Evolutionary conservation across 1,140 invertebrate genomes (phyloP), one percentile per base, ranked within the genome.

Genomic region (Sycobia sp.): DNA sequence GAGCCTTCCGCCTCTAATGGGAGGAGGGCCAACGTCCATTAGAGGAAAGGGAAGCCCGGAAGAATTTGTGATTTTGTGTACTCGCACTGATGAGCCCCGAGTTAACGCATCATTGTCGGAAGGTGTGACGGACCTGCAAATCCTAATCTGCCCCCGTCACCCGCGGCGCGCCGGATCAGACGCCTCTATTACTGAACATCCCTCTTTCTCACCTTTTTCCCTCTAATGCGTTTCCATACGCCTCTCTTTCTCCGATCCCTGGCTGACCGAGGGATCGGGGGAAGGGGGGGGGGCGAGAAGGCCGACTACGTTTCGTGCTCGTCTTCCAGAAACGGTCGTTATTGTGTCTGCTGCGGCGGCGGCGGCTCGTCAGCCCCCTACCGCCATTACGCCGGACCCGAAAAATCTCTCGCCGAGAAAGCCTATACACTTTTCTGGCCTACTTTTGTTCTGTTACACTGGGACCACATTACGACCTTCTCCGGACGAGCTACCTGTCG

Each of bases 81-180:
- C 51, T 51, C 46, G 68, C 59, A 39, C 62, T 69, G 65, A 61
- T 68, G 70, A 69, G 54, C 62, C 65, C 39, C 61, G 54, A 74
- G 69, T 74, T 72, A 70, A 69, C 70, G 65, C 73, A 75, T 77
- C 70, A 71, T 72, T 71, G 72, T 75, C 66, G 62, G 25, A 62
- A 72, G 73, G 73, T 73, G 75, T 76, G 68, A 73, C 57, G 53
- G 68, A 71, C 57, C 64, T 62, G 65, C 55, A 69, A 69, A 72
- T 75, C 72, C 69, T 76, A 76, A 76, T 76, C 75, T 75, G 62
- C 70, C 68, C n/a, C 65, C 68, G 72, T 69, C 67, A 58, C 67
- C 61, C 56, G 66, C 46, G 59, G 63, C 44, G 66, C 58, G 44
- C 68, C 5, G 22, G 46, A 56, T 54, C 56, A 38, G 20, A n/a